Conservation (phyloP, 2,888 invertebrate genomes). For the Spilosoma lubricipeda region DNA sequence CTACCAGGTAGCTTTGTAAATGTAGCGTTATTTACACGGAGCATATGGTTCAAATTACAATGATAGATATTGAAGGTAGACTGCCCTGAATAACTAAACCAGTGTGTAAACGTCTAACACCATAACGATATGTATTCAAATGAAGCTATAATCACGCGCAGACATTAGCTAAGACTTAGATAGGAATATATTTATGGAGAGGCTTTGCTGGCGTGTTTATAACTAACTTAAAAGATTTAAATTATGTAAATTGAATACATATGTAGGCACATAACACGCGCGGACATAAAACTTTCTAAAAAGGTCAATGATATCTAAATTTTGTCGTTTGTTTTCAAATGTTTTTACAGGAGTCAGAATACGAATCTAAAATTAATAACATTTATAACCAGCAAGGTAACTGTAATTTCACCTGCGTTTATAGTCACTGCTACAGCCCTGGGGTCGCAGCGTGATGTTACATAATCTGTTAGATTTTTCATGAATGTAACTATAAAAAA, state of each 20-base stretch:
- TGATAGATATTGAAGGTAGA: slow-evolving; percentile 47
- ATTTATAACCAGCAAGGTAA: neutral
- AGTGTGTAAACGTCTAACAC: slow-evolving; percentile 56
- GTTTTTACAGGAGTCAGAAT: neutral
- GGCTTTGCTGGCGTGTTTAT: neutral
- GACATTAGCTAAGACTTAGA: slow-evolving; percentile 49
- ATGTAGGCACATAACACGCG: neutral
- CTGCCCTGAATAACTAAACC: slow-evolving; percentile 33
- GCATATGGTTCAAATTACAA: slow-evolving; percentile 38
- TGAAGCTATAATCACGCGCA: slow-evolving; percentile 59
- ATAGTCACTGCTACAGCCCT: no score
- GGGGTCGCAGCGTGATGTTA: no score
- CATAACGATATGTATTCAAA: slow-evolving; percentile 67
- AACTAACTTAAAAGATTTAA: neutral
- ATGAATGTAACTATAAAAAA: no score
- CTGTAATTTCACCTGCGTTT: no score
- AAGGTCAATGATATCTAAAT: neutral
- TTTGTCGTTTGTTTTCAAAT: neutral
- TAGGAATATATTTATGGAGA: slow-evolving; percentile 36
- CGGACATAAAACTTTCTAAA: neutral
- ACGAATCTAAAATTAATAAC: neutral
- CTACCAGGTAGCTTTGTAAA: neutral
- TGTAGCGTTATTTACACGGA: slow-evolving; percentile 18
- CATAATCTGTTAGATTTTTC: no score
- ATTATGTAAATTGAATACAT: neutral